Base-by-base conservation (phyloP, 2,113 vertebrate species). In the Callocephalon fimbriatum region DNA sequence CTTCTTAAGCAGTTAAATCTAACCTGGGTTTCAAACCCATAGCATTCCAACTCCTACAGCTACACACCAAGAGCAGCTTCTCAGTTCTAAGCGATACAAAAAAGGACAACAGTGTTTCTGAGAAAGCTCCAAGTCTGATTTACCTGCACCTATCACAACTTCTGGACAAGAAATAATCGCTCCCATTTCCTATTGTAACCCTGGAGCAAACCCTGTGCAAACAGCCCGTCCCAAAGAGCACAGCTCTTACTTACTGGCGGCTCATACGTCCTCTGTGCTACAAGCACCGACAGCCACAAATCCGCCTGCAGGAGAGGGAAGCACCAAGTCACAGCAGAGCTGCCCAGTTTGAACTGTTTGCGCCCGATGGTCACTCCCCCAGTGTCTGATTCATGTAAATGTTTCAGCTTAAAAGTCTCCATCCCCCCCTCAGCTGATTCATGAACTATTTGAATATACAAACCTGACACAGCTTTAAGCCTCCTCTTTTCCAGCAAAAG, bases 351-450 rank as follows among this genome's bases (percentile, higher is more conserved):
- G 85, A 96, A 88, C 71, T 83, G 94, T 56, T 37, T 2, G 29
- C 50, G 91, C 54, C 83, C 51, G 1, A 0, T 4, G 40, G 89
- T 40, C 87, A 90, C 97, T 84, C 97, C 95, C 95, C 91, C 89
- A 62, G 23, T 91, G 65, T 12, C 92, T 96, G 95, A 96, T 93
- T 93, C 97, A 96, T 4, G 59, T 40, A 53, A 89, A 85, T 83
- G 90, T 88, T 96, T 97, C 97, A 97, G 20, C 48, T 27, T 97
- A 98, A 97, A 47, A 97, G 97, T 95, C 97, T 76, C 17, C 3
- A 2, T 2, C 50, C 15, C 12, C 27, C 2, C 1, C 8, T 4
- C 29, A 27, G 59, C 59, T 53, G 71, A 88, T 85, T 90, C 79
- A 51, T 4, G 14, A 29, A 4, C 45, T 37, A 38, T 25, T 26